Percentiles rank a stretch among this genome's conserved stretches.
These are phyloP conservation scores for Mus pahari DNA, from an alignment of 2,113 vertebrate species.

Conservation along the genomic window DNA sequence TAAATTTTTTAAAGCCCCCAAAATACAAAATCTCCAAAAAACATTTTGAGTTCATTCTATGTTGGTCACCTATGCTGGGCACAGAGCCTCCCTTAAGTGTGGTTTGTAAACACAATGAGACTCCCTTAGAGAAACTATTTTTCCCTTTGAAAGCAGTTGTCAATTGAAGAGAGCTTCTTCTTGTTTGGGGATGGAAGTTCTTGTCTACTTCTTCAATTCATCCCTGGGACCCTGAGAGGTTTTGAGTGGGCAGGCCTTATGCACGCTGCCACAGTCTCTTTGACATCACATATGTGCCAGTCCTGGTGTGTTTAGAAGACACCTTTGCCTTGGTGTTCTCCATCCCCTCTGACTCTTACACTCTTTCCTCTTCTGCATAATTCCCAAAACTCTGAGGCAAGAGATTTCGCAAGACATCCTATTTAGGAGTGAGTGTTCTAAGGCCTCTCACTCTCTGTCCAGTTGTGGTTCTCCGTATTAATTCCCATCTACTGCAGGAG, in stretches of 20 bases:
- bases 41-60: neutral
- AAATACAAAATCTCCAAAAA: neutral
- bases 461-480: neutral
- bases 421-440: neutral
- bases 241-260: neutral
- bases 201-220: neutral
- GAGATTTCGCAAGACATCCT: neutral
- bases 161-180: neutral
- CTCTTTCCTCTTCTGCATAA: neutral
- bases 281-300: neutral
- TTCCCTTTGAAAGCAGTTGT: neutral
- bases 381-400: neutral
- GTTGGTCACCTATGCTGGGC: neutral
- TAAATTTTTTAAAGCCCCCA: neutral
- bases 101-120: neutral
- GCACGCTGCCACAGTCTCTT: neutral
- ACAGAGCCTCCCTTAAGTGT: neutral
- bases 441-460: neutral
- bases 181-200: neutral
- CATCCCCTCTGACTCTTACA: neutral
- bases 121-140: neutral
- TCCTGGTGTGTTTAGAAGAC: neutral
- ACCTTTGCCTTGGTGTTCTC: neutral
- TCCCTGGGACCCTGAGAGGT: neutral
- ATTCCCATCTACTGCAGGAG: neutral